Evolutionary conservation across 2,113 vertebrate genomes (phyloP).

Genomic region (Meleagris gallopavo): DNA sequence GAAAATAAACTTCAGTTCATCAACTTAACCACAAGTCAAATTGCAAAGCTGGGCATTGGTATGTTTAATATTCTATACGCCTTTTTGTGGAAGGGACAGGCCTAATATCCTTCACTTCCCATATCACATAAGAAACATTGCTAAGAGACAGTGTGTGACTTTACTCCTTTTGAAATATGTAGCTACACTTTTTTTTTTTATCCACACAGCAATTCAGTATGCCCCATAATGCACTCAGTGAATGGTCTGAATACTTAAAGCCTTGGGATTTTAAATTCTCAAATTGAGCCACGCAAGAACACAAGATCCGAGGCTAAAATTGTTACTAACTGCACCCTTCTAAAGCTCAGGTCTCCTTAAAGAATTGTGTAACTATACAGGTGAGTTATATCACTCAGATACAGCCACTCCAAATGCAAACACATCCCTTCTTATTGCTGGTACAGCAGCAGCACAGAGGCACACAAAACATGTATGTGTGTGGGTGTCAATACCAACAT

Average conservation of each 20-base stretch:
- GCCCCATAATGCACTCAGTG: background rate
- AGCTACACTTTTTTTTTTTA: background rate
- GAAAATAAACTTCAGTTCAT: background rate
- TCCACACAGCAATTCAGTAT: background rate
- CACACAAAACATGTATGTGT: background rate
- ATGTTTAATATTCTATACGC: background rate
- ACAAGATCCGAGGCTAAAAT: background rate
- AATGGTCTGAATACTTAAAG: conserved; percentile 4
- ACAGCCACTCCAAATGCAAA: background rate
- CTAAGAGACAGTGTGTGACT: background rate
- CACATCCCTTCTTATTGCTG: background rate
- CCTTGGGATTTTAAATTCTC: background rate
- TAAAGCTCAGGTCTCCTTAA: background rate
- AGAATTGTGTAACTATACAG: background rate
- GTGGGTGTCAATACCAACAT: background rate
- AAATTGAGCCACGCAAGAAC: background rate
- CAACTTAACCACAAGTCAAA: background rate
- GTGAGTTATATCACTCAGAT: background rate
- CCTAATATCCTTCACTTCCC: background rate
- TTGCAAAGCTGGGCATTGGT: background rate
- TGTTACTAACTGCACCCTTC: background rate
- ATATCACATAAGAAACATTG: background rate
- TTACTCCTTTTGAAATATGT: background rate
- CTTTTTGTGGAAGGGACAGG: background rate
- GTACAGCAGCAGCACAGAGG: background rate